Conservation (phyloP, 1,140 invertebrate species). For the Asobara japonica region DNA sequence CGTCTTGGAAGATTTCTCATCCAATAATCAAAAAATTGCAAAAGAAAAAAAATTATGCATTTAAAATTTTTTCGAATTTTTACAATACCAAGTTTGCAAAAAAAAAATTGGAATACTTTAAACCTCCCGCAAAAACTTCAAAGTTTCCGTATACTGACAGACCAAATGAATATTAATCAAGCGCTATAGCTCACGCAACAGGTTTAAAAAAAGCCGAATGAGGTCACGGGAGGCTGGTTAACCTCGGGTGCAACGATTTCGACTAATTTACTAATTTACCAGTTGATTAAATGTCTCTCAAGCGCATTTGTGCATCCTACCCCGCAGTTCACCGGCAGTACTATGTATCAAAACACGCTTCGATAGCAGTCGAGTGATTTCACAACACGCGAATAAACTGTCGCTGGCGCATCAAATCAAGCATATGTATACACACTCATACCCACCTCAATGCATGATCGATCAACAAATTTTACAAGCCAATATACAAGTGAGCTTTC, state of each 20-base stretch:
- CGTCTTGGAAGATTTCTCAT: no score
- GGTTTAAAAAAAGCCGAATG: not conserved
- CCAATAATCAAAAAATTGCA: no score
- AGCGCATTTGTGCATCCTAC: conserved; percentile 33
- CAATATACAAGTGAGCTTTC: conserved; percentile 33
- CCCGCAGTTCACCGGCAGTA: conserved; percentile 15
- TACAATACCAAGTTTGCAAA: no score
- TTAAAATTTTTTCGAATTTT: no score
- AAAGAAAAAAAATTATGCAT: no score
- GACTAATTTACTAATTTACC: conserved; percentile 57
- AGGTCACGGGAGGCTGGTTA: not conserved
- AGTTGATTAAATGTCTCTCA: conserved; percentile 51
- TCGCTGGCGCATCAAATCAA: not conserved
- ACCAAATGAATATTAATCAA: not conserved
- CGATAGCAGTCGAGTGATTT: conserved; percentile 22
- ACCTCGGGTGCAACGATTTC: conserved; percentile 42
- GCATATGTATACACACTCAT: not conserved
- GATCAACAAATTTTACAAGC: conserved; percentile 30
- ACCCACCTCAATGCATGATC: not conserved
- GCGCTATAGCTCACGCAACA: not conserved
- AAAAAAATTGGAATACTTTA: no score
- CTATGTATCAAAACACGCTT: conserved; percentile 22
- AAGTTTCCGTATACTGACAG: not conserved
- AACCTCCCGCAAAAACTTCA: no score
- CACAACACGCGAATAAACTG: conserved; percentile 32